Base-by-base conservation (phyloP, 2,113 vertebrate genomes). In the Emydura subglobosa region DNA sequence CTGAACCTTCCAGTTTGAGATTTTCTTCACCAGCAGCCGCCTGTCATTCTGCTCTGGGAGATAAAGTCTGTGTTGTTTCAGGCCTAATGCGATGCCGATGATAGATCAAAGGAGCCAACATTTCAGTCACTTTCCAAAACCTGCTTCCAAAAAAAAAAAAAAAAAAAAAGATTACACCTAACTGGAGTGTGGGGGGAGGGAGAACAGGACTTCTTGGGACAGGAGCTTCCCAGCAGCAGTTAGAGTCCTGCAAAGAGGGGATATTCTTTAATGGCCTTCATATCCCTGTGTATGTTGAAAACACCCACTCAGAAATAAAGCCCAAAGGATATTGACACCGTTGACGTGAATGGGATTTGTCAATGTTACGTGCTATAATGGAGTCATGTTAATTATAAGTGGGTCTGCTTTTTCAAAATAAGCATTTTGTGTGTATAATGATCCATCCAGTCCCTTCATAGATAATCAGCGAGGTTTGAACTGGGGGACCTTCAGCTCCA, bases 31-130 rank as follows among this genome's bases (percentile, higher is more conserved):
- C 74, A 49, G 88, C 85, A 89, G 85, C 97, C 68, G 85, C 93
- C 89, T 88, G 86, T 95, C 83, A 25, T 59, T 81, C 83, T 1
- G 1, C 87, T 84, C 79, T 54, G 13, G n/a, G 82, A 68, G 80
- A 55, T 61, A 49, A 89, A 91, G 74, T 55, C 79, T 86, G 29
- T 0, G 1, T 83, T 81, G 79, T 91, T 84, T 92, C 85, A 83
- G 85, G 88, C 79, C 89, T 93, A 79, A 96, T 89, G 86, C n/a
- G 39, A 82, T 72, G 92, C 93, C 84, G 86, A 44, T 34, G 42
- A 89, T 84, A 94, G 96, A 97, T 97, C 96, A 95, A 92, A 95
- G 96, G 51, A 86, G 47, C 14, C 81, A 22, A 55, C 16, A 50
- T 6, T 6, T 12, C 83, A 31, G 74, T 61, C 51, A 49, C 27